Conservation (phyloP, 2,113 vertebrate genomes). For the Sylvilagus bachmani region DNA sequence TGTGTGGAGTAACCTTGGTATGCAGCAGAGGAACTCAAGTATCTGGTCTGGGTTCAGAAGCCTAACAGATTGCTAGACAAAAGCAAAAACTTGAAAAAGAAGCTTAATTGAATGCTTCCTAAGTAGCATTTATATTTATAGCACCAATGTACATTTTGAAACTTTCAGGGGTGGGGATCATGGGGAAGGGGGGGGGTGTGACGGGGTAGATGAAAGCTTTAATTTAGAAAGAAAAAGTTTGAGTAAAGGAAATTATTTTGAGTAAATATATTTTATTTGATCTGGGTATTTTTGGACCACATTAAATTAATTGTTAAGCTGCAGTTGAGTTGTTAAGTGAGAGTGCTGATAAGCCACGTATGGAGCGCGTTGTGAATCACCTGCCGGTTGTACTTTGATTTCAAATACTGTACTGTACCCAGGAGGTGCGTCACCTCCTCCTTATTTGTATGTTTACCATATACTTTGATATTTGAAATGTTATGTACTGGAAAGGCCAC, state of each 20-base stretch:
- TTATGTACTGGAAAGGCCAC: conserved; percentile 95
- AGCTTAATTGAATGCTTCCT: conserved; percentile 87
- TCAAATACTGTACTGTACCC: conserved; percentile 95
- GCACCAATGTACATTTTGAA: conserved; percentile 88
- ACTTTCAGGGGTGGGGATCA: conserved; percentile 80
- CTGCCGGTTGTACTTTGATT: conserved; percentile 91
- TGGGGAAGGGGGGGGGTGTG: background rate
- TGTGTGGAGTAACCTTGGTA: conserved; percentile 55
- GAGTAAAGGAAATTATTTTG: conserved; percentile 91
- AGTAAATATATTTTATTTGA: conserved; percentile 92
- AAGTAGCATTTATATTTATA: conserved; percentile 90
- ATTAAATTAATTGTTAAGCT: conserved; percentile 88
- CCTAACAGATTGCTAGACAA: conserved; percentile 85
- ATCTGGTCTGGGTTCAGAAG: conserved; percentile 76
- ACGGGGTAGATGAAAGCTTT: conserved; percentile 89
- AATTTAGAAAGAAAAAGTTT: conserved; percentile 89
- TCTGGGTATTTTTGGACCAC: conserved; percentile 92
- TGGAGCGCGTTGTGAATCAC: conserved; percentile 87
- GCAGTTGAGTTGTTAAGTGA: conserved; percentile 87
- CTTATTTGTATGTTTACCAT: conserved; percentile 96
- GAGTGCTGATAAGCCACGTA: conserved; percentile 86
- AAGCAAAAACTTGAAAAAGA: conserved; percentile 88
- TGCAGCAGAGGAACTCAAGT: conserved; percentile 78
- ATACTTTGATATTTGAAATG: conserved; percentile 97
- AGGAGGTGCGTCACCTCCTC: conserved; percentile 91